phyloP scores from a whole-genome alignment of 2,888 invertebrate species.

The Brachyptera risi region DNA sequence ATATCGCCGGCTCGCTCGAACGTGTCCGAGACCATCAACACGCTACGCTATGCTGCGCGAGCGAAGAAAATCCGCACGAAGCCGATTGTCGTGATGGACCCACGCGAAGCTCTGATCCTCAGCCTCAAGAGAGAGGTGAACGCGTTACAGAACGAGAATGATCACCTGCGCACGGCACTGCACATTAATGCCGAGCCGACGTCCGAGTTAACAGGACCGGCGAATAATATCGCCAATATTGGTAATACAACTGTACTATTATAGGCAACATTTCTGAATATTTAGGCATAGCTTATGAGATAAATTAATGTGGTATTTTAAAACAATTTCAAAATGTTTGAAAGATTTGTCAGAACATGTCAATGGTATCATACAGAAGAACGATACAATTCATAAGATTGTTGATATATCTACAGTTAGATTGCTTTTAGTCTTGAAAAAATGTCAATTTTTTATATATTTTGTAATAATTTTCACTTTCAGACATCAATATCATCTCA shows the following conservation, averaged over 20 bases:
- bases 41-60: constrained; percentile 84
- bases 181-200: constrained; percentile 55
- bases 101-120: constrained; percentile 84
- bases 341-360: too few relatives aligned
- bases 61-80: constrained; percentile 91
- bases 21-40: constrained; percentile 82
- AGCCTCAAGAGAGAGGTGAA: constrained; percentile 84
- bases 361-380: too few relatives aligned
- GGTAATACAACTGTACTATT: background rate
- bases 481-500: too few relatives aligned
- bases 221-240: constrained; percentile 33
- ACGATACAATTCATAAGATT: too few relatives aligned
- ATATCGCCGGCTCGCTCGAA: constrained; percentile 87
- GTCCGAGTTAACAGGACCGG: constrained; percentile 32
- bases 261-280: background rate
- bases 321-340: too few relatives aligned
- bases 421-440: too few relatives aligned
- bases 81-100: constrained; percentile 93
- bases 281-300: background rate
- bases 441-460: too few relatives aligned
- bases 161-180: constrained; percentile 73
- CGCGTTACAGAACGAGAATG: constrained; percentile 81
- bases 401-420: too few relatives aligned
- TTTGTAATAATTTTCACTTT: too few relatives aligned
- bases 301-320: too few relatives aligned